Conservation (phyloP, 2,888 invertebrate species). For the Lycia hirtaria region DNA sequence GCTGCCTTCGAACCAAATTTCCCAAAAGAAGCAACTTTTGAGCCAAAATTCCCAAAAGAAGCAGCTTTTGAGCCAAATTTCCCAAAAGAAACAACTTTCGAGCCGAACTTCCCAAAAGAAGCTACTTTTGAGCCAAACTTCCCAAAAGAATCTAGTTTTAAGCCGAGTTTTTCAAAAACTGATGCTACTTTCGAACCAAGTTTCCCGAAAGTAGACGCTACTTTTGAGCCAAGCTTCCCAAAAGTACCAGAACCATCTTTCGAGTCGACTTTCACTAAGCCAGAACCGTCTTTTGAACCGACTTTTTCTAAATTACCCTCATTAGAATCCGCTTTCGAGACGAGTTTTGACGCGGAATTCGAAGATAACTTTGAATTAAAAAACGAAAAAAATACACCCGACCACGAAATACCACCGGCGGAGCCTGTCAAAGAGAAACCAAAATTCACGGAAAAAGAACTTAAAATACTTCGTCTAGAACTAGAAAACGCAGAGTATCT, state of each 20-base stretch:
- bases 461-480: conserved; percentile 85
- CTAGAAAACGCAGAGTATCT: conserved; percentile 88
- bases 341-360: conserved; percentile 60
- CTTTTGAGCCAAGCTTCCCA: conserved; percentile 3
- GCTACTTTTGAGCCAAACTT: conserved; percentile 8
- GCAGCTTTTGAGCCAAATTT: conserved; percentile 20
- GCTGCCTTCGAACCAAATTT: conserved; percentile 58
- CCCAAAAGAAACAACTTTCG: conserved; percentile 15
- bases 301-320: conserved; percentile 11
- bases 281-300: conserved; percentile 4
- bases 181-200: conserved; percentile 16
- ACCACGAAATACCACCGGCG: conserved; percentile 51
- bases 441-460: conserved; percentile 85
- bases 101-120: conserved; percentile 18
- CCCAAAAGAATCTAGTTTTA: conserved; percentile 19
- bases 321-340: conserved; percentile 39
- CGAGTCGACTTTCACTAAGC: conserved; percentile 12
- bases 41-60: conserved; percentile 39
- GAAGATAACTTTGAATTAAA: conserved; percentile 66
- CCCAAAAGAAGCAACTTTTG: conserved; percentile 58
- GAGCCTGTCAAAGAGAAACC: conserved; percentile 71
- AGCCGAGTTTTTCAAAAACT: conserved; percentile 13
- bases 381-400: conserved; percentile 53
- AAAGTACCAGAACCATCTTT: conserved; percentile 3
- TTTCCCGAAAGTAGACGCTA: conserved; percentile 6